Evolutionary conservation across 23 tunicate species (phyloP).

Genomic region (Clavelina lepadiformis): DNA sequence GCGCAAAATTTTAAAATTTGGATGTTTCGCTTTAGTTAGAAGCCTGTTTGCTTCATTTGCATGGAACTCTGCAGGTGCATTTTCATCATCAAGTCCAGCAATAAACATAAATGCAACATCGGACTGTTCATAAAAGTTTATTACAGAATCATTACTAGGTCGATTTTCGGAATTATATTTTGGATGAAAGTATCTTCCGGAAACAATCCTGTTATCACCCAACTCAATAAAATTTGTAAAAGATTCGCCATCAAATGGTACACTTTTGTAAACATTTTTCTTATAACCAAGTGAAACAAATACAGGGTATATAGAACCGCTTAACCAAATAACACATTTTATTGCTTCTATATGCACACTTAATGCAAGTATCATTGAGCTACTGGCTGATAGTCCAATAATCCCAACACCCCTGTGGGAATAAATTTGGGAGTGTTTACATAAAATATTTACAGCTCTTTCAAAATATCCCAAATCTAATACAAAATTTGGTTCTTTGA

Average conservation of each 20-base stretch:
- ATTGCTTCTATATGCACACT: conserved; percentile 8
- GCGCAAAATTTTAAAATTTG: conserved; percentile 24
- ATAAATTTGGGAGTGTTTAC: conserved; percentile 9
- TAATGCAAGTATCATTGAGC: conserved; percentile 24
- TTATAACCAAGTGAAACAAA: conserved; percentile 3
- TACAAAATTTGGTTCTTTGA: too few relatives aligned
- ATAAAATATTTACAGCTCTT: conserved; percentile 15
- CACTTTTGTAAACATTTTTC: too few relatives aligned
- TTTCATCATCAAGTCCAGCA: conserved; percentile 24
- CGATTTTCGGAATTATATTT: too few relatives aligned
- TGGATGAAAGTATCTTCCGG: too few relatives aligned
- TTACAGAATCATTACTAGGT: too few relatives aligned
- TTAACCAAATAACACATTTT: conserved; percentile 34
- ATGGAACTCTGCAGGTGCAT: conserved; percentile 11
- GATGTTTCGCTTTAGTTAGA: conserved; percentile 23
- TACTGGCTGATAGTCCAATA: conserved; percentile 26
- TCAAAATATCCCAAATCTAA: conserved; percentile 59
- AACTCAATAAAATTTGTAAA: too few relatives aligned
- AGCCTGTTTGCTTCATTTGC: conserved; percentile 17
- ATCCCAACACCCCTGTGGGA: conserved; percentile 28
- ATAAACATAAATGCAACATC: conserved; percentile 44
- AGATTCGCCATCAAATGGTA: too few relatives aligned
- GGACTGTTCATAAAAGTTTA: conserved; percentile 17
- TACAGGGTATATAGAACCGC: conserved; percentile 16
- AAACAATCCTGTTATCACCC: too few relatives aligned